Evolutionary conservation across 2,888 invertebrate genomes (phyloP).

Genomic region (Formica aserva): DNA sequence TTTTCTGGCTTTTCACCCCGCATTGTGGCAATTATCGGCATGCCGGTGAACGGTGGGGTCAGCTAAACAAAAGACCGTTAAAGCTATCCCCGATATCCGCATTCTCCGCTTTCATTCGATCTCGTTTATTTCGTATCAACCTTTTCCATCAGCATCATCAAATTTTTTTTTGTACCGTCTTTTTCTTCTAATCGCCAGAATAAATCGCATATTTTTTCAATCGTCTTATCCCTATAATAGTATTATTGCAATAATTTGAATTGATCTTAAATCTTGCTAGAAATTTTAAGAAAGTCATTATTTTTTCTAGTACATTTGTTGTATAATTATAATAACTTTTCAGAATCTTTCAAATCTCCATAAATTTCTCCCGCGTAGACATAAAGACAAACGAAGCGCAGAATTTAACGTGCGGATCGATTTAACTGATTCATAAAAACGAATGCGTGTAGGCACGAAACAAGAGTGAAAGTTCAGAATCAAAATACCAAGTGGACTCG

Average conservation of each 20-base stretch:
- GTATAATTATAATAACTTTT: background rate
- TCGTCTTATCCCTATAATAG: background rate
- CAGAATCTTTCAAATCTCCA: background rate
- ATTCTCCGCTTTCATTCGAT: constrained; percentile 68
- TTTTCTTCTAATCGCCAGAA: constrained; percentile 26
- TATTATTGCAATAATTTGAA: background rate
- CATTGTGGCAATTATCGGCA: constrained; percentile 79
- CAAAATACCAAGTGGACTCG: constrained; percentile 70
- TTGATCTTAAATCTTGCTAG: background rate
- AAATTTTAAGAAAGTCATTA: background rate
- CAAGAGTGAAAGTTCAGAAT: constrained; percentile 42
- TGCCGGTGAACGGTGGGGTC: constrained; percentile 73
- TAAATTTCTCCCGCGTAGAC: background rate
- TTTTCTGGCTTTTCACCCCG: constrained; percentile 66
- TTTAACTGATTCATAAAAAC: constrained; percentile 60
- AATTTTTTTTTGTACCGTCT: constrained; percentile 58
- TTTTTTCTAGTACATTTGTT: background rate
- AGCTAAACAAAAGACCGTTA: constrained; percentile 83
- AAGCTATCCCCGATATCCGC: constrained; percentile 73
- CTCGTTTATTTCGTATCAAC: constrained; percentile 66
- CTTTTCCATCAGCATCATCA: constrained; percentile 64
- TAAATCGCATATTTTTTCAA: constrained; percentile 12
- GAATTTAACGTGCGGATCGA: background rate
- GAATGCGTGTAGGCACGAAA: constrained; percentile 54
- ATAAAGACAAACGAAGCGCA: constrained; percentile 31